phyloP scores from a whole-genome alignment of 2,797 vertebrate species.

The Spizella passerina region DNA sequence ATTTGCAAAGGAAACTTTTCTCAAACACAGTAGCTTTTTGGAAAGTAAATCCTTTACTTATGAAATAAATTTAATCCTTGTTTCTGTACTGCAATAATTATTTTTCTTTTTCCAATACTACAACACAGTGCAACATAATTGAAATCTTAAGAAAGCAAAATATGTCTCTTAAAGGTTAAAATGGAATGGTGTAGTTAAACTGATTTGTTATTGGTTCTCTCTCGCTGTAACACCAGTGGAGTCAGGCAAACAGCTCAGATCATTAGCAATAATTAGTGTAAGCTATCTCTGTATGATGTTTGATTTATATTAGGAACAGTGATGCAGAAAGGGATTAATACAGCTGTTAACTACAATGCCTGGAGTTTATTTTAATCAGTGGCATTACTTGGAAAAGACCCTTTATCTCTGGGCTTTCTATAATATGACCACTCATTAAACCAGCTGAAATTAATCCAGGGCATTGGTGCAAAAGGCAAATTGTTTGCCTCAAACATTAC shows the following conservation, averaged over 20 bases:
- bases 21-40: neutral
- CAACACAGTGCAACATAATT: neutral
- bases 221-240: neutral
- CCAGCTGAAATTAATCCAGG: neutral
- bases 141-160: neutral
- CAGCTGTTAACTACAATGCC: constrained; percentile 22
- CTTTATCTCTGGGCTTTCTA: neutral
- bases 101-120: neutral
- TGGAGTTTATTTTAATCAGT: neutral
- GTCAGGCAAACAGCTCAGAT: neutral
- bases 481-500: neutral
- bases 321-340: constrained; percentile 48
- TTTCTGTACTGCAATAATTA: neutral
- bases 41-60: neutral
- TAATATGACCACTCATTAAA: neutral
- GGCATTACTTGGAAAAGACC: neutral
- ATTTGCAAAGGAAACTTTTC: neutral
- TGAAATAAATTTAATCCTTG: neutral
- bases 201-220: neutral
- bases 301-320: constrained; percentile 23
- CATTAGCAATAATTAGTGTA: constrained; percentile 42
- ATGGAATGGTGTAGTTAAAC: neutral
- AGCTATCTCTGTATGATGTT: neutral
- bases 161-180: neutral
- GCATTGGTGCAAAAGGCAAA: neutral